Evolutionary conservation across 2,888 invertebrate genomes (phyloP).

Genomic region (Odontocolon sp.): DNA sequence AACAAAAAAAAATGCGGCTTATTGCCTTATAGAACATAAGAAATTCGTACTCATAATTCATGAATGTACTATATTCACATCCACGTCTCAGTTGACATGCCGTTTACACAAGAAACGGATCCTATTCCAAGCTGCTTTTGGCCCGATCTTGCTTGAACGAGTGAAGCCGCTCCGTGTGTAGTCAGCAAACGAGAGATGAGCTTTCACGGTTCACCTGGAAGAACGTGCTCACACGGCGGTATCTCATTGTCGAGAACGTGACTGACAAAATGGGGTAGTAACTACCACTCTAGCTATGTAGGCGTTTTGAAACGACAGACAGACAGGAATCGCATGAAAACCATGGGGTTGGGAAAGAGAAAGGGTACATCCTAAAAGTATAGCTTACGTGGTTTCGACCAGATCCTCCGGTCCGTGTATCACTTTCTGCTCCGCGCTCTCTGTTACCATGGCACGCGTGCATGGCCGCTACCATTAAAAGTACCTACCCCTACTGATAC

Average conservation of each 20-base stretch:
- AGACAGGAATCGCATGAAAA: not conserved
- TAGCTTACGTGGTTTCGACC: too few species aligned
- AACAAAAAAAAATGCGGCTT: too few species aligned
- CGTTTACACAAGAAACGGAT: too few species aligned
- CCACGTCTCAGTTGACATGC: too few species aligned
- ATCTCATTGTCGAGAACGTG: constrained; percentile 33
- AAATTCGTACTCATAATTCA: too few species aligned
- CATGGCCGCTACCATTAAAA: constrained; percentile 1
- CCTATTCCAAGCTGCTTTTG: too few species aligned
- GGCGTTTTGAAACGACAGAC: not conserved
- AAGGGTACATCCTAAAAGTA: not conserved
- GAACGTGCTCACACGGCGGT: constrained; percentile 13
- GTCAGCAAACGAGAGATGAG: not conserved
- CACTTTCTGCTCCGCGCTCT: not conserved
- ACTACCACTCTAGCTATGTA: not conserved
- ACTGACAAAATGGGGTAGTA: constrained; percentile 26
- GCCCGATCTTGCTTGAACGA: not conserved
- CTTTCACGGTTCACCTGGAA: constrained; percentile 23
- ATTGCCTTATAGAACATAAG: too few species aligned
- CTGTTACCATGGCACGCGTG: not conserved
- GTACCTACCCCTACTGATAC: constrained; percentile 9
- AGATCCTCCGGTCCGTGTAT: too few species aligned
- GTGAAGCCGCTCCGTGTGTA: not conserved
- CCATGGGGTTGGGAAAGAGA: too few species aligned
- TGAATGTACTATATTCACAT: too few species aligned